A percentile compares a stretch with the other conserved stretches of the same genome.
phyloP scores from a whole-genome alignment of 2,888 invertebrate species.

The Pandemis heparana region DNA sequence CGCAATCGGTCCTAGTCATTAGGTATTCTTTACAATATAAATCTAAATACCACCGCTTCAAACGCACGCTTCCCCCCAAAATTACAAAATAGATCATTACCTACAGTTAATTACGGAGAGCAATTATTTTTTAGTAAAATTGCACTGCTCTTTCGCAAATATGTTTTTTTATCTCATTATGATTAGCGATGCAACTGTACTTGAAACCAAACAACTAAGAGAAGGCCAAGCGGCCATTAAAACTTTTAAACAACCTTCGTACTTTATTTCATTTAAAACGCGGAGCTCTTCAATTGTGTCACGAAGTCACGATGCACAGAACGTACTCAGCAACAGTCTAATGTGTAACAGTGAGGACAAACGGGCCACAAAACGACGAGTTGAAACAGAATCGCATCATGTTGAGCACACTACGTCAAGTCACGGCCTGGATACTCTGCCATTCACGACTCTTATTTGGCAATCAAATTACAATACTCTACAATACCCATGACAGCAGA shows the following conservation, averaged over 20 bases:
- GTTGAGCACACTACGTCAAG: neutral
- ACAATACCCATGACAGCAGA: neutral
- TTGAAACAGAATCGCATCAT: neutral
- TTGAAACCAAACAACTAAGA: neutral
- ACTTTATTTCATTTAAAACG: neutral
- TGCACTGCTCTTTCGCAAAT: constrained; percentile 6
- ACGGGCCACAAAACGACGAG: neutral
- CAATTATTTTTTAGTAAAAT: constrained; percentile 1
- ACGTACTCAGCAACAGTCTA: neutral
- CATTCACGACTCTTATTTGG: constrained; percentile 3
- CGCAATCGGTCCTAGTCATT: too few relatives aligned
- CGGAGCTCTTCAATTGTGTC: constrained; percentile 5
- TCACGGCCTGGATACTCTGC: constrained; percentile 14
- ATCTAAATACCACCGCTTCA: neutral
- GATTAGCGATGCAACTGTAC: neutral
- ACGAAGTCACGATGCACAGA: constrained; percentile 14
- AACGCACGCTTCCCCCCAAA: neutral
- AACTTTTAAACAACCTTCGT: constrained; percentile 16
- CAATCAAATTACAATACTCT: constrained; percentile 3
- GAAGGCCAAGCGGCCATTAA: constrained; percentile 22
- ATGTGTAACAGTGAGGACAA: neutral
- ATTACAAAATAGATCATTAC: neutral
- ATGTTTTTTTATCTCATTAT: constrained; percentile 16
- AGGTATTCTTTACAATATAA: neutral
- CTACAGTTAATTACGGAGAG: constrained; percentile 6